phyloP scores from a whole-genome alignment of 2,888 invertebrate species.

The Perizoma flavofasciatum region DNA sequence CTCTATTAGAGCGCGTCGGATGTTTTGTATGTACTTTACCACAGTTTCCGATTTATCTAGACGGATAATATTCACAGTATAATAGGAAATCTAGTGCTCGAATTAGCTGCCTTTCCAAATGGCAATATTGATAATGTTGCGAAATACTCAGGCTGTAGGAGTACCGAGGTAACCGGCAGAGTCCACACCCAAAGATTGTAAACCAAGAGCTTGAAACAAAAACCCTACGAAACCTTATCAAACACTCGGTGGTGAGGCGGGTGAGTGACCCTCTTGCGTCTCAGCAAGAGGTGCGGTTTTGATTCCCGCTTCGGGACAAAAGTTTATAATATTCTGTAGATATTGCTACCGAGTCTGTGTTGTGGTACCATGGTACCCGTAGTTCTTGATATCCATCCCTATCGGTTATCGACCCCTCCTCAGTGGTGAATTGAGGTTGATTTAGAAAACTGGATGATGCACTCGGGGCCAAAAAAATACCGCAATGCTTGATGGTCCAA shows the following conservation, averaged over 20 bases:
- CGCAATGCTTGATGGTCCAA: too few relatives aligned
- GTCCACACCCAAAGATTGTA: conserved; percentile 46
- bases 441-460: too few relatives aligned
- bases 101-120: conserved; percentile 69
- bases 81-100: conserved; percentile 64
- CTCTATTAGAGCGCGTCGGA: conserved; percentile 5
- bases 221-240: not conserved
- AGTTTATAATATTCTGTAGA: too few relatives aligned
- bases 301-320: too few relatives aligned
- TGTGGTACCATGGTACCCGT: too few relatives aligned
- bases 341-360: too few relatives aligned
- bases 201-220: conserved; percentile 6
- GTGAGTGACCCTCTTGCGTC: too few relatives aligned
- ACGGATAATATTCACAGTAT: conserved; percentile 56
- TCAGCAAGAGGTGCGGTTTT: too few relatives aligned
- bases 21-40: conserved; percentile 4
- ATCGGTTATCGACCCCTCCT: too few relatives aligned
- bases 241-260: not conserved
- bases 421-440: too few relatives aligned
- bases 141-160: conserved; percentile 54
- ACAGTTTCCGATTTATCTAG: conserved; percentile 61
- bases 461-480: too few relatives aligned
- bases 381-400: too few relatives aligned
- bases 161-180: conserved; percentile 59
- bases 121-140: conserved; percentile 71